Evolutionary conservation across 2,888 invertebrate genomes (phyloP).

Genomic region (Agriopis aurantiaria): DNA sequence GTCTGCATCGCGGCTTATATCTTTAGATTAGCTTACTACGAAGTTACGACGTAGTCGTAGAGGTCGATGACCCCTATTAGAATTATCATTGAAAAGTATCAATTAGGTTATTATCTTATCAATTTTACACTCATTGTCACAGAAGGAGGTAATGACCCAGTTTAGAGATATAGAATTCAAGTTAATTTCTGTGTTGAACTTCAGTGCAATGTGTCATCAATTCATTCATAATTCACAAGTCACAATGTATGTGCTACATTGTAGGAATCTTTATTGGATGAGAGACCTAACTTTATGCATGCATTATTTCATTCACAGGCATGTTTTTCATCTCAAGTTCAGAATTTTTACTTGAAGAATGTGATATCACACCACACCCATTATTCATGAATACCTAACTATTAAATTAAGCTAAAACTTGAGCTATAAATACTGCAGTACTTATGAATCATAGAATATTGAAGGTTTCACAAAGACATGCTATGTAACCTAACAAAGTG

Average conservation of each 20-base stretch:
- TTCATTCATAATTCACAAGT: constrained; percentile 31
- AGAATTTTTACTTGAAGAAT: neutral
- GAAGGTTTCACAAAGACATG: neutral
- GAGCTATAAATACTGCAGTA: neutral
- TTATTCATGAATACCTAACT: constrained; percentile 13
- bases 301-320: constrained; percentile 18
- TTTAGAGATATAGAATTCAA: constrained; percentile 28
- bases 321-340: neutral
- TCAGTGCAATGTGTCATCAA: constrained; percentile 20
- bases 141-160: constrained; percentile 47
- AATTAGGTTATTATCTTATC: constrained; percentile 51
- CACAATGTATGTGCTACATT: constrained; percentile 29
- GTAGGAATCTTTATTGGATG: constrained; percentile 23
- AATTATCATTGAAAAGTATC: constrained; percentile 58
- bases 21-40: constrained; percentile 35
- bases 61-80: constrained; percentile 65
- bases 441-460: neutral
- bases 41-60: constrained; percentile 40
- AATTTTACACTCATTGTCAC: constrained; percentile 36
- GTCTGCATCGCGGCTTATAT: constrained; percentile 30
- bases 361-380: constrained; percentile 14
- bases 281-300: constrained; percentile 23
- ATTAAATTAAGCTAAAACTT: neutral
- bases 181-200: constrained; percentile 14
- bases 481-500: constrained; percentile 2